Evolutionary conservation across 2,888 invertebrate genomes (phyloP), one percentile per base, ranked within the genome.

Genomic region (Drosophila neotestacea): DNA sequence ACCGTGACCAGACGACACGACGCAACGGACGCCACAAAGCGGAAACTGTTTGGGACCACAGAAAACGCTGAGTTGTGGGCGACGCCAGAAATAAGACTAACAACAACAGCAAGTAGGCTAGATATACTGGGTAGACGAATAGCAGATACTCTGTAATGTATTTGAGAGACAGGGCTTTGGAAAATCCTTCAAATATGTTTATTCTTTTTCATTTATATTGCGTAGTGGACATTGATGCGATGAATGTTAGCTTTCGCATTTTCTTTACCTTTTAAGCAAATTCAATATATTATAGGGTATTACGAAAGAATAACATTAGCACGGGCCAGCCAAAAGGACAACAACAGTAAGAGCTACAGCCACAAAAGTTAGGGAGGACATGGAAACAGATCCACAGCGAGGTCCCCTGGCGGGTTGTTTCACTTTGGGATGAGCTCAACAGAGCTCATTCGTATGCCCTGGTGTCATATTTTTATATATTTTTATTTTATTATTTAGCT

Each of bases 31-130:
- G 78, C 76, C 80, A 61, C 79, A 75, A 67, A 76, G 76, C 81
- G 80, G 81, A 81, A 81, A 81, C 78, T 75, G 70, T 76, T 81
- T 81, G 61, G 78, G 65, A 70, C 75, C 80, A 32, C 76, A 76
- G 79, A 81, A 80, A 78, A 68, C 71, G 71, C 71, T 78, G 78
- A 81, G 80, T 73, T 81, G 73, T 73, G 78, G 77, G 68, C 66
- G 60, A 55, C 36, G 67, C 66, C 47, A 59, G 22, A 46, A 64
- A 59, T 44, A 47, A 44, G 9, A 32, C 32, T 7, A 42, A 11
- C 42, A 65, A 58, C 42, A 74, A 59, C 28, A 64, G 38, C 50
- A 70, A 58, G 1, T 22, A 4, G 4, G n/a, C n/a, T 6, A 13
- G 3, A 30, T 11, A n/a, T 5, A 7, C 9, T 9, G 30, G 10